These are phyloP conservation scores for Teleogryllus oceanicus DNA, from an alignment of 2,888 invertebrate genomes.

Conservation along the genomic window DNA sequence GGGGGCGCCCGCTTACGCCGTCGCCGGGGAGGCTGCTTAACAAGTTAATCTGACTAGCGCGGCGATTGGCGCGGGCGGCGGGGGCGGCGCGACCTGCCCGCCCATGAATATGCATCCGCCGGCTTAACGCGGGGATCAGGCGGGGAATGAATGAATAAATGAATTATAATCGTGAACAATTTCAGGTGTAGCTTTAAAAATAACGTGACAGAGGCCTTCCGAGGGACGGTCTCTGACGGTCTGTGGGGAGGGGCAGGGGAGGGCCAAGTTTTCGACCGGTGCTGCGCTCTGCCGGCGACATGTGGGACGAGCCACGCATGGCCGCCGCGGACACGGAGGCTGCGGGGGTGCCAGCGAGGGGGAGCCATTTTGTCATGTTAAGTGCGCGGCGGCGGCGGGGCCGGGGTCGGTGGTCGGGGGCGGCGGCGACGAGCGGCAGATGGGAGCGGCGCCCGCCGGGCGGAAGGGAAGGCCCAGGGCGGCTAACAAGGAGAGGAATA, in stretches of 20 bases:
- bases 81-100: not conserved
- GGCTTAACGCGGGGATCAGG: not conserved
- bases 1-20: too few species aligned
- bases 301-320: too few species aligned
- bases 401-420: not conserved
- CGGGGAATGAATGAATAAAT: slow-evolving; percentile 9
- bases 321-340: not conserved
- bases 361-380: not conserved
- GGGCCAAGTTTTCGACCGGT: too few species aligned
- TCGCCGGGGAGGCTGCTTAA: too few species aligned
- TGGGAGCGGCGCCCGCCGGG: not conserved
- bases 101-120: not conserved
- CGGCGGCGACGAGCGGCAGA: not conserved
- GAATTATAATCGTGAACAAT: not conserved
- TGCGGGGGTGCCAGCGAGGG: too few species aligned
- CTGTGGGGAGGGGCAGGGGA: too few species aligned
- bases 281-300: too few species aligned
- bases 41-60: too few species aligned
- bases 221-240: not conserved
- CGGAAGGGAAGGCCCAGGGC: not conserved
- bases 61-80: too few species aligned
- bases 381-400: not conserved
- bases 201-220: not conserved
- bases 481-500: not conserved
- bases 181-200: slow-evolving; percentile 1